Conservation (phyloP, 2,113 vertebrate species). For the Lethenteron camtschaticum region DNA sequence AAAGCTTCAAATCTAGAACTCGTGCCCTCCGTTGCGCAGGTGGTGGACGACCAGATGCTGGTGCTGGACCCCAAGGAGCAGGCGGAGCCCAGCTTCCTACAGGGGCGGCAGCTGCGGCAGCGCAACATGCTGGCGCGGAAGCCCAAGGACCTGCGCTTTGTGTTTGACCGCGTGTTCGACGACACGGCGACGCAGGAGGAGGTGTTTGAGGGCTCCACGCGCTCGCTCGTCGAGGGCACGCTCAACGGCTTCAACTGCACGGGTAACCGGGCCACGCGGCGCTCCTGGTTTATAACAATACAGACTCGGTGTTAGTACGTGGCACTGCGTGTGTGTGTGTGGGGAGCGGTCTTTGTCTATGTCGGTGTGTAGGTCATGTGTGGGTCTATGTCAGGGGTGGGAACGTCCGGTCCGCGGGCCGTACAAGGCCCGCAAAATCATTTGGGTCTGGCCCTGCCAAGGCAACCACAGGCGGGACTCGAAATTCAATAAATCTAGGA, state of each 20-base stretch:
- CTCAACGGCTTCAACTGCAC: slow-evolving; percentile 32
- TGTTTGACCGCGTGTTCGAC: slow-evolving; percentile 23
- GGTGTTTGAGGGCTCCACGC: slow-evolving; percentile 24
- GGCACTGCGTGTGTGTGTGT: no score
- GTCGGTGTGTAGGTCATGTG: no score
- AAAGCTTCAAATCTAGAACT: no score
- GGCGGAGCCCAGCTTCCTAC: slow-evolving; percentile 1
- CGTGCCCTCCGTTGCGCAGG: not conserved
- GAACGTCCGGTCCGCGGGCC: no score
- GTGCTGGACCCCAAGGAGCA: slow-evolving; percentile 21
- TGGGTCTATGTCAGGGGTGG: no score
- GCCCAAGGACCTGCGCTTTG: slow-evolving; percentile 20
- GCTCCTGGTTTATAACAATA: no score
- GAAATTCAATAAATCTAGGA: no score
- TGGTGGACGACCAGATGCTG: slow-evolving; percentile 16
- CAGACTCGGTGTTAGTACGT: no score
- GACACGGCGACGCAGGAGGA: slow-evolving; percentile 22
- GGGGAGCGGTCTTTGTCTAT: no score
- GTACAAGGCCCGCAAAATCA: no score
- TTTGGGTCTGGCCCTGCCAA: no score
- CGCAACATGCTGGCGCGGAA: slow-evolving; percentile 16
- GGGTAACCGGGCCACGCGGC: slow-evolving; percentile 12
- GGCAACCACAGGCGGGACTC: no score
- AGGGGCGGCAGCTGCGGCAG: not conserved
- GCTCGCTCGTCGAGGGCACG: slow-evolving; percentile 18